These are phyloP conservation scores for Omphaloscelis lunosa DNA, from an alignment of 2,888 invertebrate species.

Conservation along the genomic window DNA sequence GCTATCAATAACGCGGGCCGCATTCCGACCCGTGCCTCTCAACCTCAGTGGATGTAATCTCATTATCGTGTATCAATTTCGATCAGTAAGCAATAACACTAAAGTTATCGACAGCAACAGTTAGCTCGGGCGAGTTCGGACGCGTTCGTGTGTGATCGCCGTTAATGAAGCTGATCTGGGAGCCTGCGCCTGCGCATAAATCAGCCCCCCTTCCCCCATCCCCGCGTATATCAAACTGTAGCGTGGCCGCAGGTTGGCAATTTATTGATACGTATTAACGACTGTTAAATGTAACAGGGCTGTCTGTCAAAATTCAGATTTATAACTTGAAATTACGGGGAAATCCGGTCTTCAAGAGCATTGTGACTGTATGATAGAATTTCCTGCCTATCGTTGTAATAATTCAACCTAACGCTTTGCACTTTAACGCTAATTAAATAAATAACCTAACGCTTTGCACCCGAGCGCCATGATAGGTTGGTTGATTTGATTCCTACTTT, in stretches of 20 bases:
- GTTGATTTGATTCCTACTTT: constrained; percentile 3
- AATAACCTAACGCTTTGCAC: background rate
- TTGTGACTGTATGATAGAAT: background rate
- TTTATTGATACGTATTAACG: constrained; percentile 55
- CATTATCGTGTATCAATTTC: constrained; percentile 60
- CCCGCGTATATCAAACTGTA: background rate
- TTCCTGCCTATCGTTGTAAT: too few relatives aligned
- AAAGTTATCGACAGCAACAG: constrained; percentile 58
- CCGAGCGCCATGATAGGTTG: too few relatives aligned
- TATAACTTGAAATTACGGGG: constrained; percentile 4
- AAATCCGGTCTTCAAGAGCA: background rate
- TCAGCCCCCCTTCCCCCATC: constrained; percentile 20
- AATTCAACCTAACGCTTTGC: background rate
- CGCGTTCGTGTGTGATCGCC: constrained; percentile 39
- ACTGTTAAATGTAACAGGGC: constrained; percentile 29
- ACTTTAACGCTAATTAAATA: too few relatives aligned
- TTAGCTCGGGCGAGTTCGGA: constrained; percentile 43
- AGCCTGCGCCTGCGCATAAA: constrained; percentile 49
- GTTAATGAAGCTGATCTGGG: constrained; percentile 40
- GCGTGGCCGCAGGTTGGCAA: constrained; percentile 33
- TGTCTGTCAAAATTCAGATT: constrained; percentile 24
- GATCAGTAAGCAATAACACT: constrained; percentile 60
- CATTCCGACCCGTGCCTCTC: constrained; percentile 52
- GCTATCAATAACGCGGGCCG: constrained; percentile 34
- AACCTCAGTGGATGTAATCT: constrained; percentile 55